Evolutionary conservation across 2,797 vertebrate species (phyloP), one percentile per base, ranked within the genome.

Genomic region (Petrocephalus schoutedeni): DNA sequence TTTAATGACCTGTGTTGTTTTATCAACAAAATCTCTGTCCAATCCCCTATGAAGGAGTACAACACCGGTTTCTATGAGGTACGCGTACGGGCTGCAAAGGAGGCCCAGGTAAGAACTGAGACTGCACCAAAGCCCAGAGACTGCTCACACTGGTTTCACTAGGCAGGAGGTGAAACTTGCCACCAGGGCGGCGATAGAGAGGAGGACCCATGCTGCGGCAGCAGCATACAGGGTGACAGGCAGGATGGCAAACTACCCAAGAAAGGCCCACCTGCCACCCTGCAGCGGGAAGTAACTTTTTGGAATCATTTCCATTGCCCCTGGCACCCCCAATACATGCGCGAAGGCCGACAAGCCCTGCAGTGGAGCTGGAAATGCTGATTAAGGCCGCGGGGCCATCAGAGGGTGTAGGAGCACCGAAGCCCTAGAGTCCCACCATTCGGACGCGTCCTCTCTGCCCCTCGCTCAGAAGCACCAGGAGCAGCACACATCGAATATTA

Each of bases 331-430:
- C 32, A 23, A 84, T 12, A 54, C 80, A 45, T 28, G 71, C 45
- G 36, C 9, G 21, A 54, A 54, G 54, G n/a, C 19, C 19, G 10
- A 16, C 88, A 88, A 91, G 88, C 85, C 77, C 77, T 74, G 85
- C 87, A 88, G 14, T 36, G 23, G 10, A 32, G 21, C 14, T 53
- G 54, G 83, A 85, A 57, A 89, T 80, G 53, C 87, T 89, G 87
- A 90, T 91, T 87, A 88, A 86, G 77, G 84, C 74, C 51, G 56
- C 85, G 88, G 88, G 90, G 87, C 91, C 87, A 91, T 87, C 89
- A 88, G 86, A 90, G 71, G 54, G 56, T 89, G 89, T 64, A 87
- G 88, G 51, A 88, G 86, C 88, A 54, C 56, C 56, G 19, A 88
- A 74, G 87, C 89, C 86, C 77, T 87, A 88, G 53, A 74, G 90